Conservation (phyloP, 2,113 vertebrate genomes). For the Dinomys branickii region DNA sequence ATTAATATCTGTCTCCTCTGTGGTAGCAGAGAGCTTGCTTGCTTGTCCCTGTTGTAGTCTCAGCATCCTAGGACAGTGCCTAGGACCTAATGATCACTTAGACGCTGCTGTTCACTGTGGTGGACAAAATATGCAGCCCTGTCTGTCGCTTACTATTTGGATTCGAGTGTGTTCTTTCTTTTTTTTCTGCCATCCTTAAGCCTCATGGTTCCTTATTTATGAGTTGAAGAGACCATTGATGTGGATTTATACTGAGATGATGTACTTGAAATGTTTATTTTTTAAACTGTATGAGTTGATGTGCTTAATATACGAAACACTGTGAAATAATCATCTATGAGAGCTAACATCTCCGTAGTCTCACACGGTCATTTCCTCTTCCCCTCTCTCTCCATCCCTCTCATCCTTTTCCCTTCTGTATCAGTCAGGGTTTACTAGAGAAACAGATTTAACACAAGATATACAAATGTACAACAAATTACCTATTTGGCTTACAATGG, state of each 20-base stretch:
- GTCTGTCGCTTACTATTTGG: not conserved
- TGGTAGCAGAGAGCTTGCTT: not conserved
- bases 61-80: not conserved
- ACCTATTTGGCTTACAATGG: too few species aligned
- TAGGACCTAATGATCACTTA: not conserved
- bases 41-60: not conserved
- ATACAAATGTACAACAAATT: too few species aligned
- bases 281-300: not conserved
- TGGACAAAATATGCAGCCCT: not conserved
- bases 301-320: not conserved
- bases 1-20: not conserved
- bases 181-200: not conserved
- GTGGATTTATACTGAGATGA: not conserved
- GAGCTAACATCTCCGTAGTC: not conserved
- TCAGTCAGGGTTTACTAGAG: too few species aligned
- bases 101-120: not conserved
- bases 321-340: not conserved
- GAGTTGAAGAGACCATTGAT: not conserved
- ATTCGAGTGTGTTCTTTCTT: not conserved
- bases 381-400: not conserved
- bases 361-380: not conserved
- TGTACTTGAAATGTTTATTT: not conserved
- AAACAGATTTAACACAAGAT: too few species aligned
- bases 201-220: not conserved
- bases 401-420: too few species aligned